Evolutionary conservation across 2,888 invertebrate species (phyloP), one percentile per base, ranked within the genome.

Genomic region (Imbricaverruca yamaguchii): DNA sequence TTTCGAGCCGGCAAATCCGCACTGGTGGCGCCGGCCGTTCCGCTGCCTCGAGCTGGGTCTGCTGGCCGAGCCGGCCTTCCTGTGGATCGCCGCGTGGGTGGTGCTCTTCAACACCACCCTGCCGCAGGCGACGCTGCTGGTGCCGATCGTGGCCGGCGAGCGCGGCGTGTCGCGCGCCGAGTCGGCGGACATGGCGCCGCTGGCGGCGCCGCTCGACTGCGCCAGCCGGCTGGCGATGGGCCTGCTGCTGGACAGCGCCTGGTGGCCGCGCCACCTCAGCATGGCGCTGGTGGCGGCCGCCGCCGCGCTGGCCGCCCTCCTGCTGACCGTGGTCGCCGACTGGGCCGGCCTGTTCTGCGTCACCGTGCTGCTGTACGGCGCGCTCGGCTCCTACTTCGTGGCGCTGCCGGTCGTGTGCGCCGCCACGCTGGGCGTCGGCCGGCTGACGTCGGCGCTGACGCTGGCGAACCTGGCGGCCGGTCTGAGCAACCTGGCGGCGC

Each of bases 321-420:
- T 18, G 10, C 65, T 65, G 23, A 13, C 65, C 18, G 11, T 8
- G 10, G 23, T 23, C 18, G 2, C 9, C 65, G 23, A 12, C 65
- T 65, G 65, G 65, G 23, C 65, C 23, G 65, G 65, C 23, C 65
- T 65, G 65, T 65, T 65, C 65, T n/a, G n/a, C 65, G 65, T 23
- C 65, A 65, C 65, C 8, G 65, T 23, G 23, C n/a, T n/a, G n/a
- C 9, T n/a, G 23, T 65, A 65, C 65, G 23, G 23, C 65, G 8
- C 65, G 23, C 65, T 65, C 7, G 65, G 65, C 23, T 23, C 23
- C 65, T 65, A 65, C 65, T 65, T 65, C 65, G 65, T 65, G 65
- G 65, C 65, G 65, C 65, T 65, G 65, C 65, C 65, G 65, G 65
- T 65, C 2, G 65, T 65, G 23, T 65, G 65, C 65, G 65, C 65